Base-by-base conservation (phyloP, 2,888 invertebrate genomes). In the Cerastis leucographa region DNA sequence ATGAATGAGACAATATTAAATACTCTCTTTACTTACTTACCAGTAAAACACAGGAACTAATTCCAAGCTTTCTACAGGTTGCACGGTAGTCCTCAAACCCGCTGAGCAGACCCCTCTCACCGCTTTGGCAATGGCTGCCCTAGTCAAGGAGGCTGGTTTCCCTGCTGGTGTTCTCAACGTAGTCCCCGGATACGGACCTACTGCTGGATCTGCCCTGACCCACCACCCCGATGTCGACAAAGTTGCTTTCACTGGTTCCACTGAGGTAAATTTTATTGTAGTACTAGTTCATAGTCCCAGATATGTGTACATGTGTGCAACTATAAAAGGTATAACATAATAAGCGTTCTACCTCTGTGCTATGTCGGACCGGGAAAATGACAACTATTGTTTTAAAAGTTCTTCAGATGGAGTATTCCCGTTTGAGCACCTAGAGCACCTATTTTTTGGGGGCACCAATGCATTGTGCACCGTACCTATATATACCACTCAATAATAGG, bases 71-170 rank as follows among this genome's bases (percentile, higher is more conserved):
- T 67, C 65, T 73, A 3, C 76, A 95, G 98, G 98, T 88, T 97
- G 99, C 92, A 98, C 98, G 0, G 96, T 99, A 19, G 97, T 99
- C 2, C 95, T 99, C 87, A 99, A 99, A 94, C 98, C 99, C 0
- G 99, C 99, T 0, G 99, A 99, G 92, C 99, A 99, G 94, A 99
- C 99, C 0, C 98, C 99, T 0, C 96, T 99, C 42, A 98, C 99
- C 0, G 99, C 99, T 0, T 95, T 99, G 17, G 98, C 99, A 89
- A 95, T 99, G 17, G 99, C 99, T 1, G 97, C 98, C 78, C 95
- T 99, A 76, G 94, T 97, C n/a, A 98, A 98, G 90, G 98, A 99
- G 96, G 99, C 98, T 76, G 99, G 99, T 17, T 98, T 99, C 92
- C 99, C 99, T 0, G 97, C 98, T 67, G 99, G 99, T 46, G 99